Percentiles rank a stretch among this genome's conserved stretches.
Evolutionary conservation across 1,140 invertebrate genomes (phyloP).

Genomic region (Pollicipes pollicipes): DNA sequence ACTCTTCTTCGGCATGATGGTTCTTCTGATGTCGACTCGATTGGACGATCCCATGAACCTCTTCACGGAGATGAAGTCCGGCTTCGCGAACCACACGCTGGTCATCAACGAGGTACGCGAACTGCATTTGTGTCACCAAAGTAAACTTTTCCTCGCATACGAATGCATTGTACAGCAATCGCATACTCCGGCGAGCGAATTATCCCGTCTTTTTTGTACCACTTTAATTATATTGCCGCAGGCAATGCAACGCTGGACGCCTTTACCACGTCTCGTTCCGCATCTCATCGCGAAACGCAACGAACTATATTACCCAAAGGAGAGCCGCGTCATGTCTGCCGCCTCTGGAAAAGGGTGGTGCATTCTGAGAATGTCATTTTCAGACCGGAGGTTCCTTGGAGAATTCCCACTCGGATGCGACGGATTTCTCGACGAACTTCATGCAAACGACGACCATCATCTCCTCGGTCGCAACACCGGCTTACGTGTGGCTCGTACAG

Average conservation of each 20-base stretch:
- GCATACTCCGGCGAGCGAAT: too few relatives aligned
- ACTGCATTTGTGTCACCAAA: constrained; percentile 11
- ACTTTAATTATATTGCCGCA: too few relatives aligned
- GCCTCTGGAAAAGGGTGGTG: too few relatives aligned
- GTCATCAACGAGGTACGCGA: background rate
- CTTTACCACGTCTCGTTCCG: too few relatives aligned
- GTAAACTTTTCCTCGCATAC: constrained; percentile 11
- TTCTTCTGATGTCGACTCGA: constrained; percentile 52
- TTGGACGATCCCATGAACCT: constrained; percentile 56
- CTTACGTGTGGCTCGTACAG: constrained; percentile 64
- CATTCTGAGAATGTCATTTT: too few relatives aligned
- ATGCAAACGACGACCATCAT: constrained; percentile 30
- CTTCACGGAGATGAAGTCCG: constrained; percentile 50
- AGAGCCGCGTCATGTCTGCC: too few relatives aligned
- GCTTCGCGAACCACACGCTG: constrained; percentile 52
- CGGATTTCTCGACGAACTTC: constrained; percentile 50
- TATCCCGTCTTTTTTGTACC: too few relatives aligned
- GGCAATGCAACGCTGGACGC: too few relatives aligned
- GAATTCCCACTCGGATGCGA: constrained; percentile 33
- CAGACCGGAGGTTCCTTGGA: constrained; percentile 17
- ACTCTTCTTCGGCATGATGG: constrained; percentile 50
- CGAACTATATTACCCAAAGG: too few relatives aligned
- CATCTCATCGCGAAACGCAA: too few relatives aligned
- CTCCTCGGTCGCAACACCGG: constrained; percentile 47
- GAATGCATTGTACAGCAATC: too few relatives aligned